Conservation (phyloP, 2,888 invertebrate genomes). For the Caenorhabditis auriculariae region DNA sequence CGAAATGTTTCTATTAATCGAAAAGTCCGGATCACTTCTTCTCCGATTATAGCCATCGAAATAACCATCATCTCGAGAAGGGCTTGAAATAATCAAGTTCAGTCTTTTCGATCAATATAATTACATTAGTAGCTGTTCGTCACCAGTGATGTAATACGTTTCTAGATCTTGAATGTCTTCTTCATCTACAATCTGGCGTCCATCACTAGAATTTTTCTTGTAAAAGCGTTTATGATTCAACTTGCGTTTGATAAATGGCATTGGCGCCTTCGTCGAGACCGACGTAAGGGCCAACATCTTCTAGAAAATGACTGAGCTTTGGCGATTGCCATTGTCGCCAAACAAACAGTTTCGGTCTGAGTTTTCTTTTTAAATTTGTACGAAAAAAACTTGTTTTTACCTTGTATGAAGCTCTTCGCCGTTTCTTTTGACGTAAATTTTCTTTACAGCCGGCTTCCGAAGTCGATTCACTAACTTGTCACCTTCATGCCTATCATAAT, state of each 20-base stretch:
- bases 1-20: too few species aligned
- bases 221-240: not conserved
- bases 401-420: constrained; percentile 38
- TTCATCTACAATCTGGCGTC: constrained; percentile 38
- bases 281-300: constrained; percentile 44
- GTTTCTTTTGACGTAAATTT: constrained; percentile 42
- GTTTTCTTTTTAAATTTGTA: not conserved
- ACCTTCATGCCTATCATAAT: constrained; percentile 37
- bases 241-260: constrained; percentile 23
- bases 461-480: constrained; percentile 36
- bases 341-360: constrained; percentile 46
- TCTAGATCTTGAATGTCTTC: constrained; percentile 41
- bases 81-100: too few species aligned
- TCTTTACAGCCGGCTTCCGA: constrained; percentile 37
- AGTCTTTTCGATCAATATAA: too few species aligned
- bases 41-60: too few species aligned
- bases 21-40: too few species aligned
- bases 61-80: too few species aligned
- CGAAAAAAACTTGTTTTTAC: constrained; percentile 8
- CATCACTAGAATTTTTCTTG: constrained; percentile 31
- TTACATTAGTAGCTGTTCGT: constrained; percentile 35
- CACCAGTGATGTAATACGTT: constrained; percentile 42
- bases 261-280: constrained; percentile 36
- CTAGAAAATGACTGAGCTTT: constrained; percentile 35
- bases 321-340: constrained; percentile 50